These are phyloP conservation scores for Arion vulgaris DNA, from an alignment of 1,140 invertebrate species.

Conservation along the genomic window DNA sequence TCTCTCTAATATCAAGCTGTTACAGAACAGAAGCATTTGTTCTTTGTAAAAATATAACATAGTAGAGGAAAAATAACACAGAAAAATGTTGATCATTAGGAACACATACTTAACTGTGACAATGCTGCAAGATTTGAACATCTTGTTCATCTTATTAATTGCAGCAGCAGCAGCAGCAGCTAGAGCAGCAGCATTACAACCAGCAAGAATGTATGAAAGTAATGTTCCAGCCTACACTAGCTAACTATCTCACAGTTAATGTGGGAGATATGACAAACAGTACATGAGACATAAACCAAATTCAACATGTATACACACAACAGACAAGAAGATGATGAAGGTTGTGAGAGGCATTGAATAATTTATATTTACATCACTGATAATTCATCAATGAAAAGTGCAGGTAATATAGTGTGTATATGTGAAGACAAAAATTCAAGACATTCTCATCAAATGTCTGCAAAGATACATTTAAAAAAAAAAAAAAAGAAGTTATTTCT, in stretches of 20 bases:
- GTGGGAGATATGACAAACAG: background rate
- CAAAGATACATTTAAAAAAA: no score
- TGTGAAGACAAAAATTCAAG: background rate
- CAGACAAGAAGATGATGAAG: background rate
- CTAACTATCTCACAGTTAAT: no score
- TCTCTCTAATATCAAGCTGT: no score
- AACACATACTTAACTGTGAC: no score
- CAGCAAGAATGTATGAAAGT: background rate
- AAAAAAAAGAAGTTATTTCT: no score
- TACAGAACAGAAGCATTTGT: no score
- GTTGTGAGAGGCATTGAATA: background rate
- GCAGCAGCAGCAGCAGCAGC: no score
- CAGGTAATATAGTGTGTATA: background rate
- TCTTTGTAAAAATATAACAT: no score
- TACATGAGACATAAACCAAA: background rate
- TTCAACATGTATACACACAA: background rate
- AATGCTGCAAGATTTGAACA: no score
- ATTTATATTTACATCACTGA: constrained; percentile 3
- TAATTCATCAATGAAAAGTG: background rate
- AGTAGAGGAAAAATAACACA: no score
- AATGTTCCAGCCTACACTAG: background rate
- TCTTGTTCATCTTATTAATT: no score
- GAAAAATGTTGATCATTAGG: no score
- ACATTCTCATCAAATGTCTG: background rate
- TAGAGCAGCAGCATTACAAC: background rate